Conservation (phyloP, 2,113 vertebrate genomes). For the Scolopax mira region DNA sequence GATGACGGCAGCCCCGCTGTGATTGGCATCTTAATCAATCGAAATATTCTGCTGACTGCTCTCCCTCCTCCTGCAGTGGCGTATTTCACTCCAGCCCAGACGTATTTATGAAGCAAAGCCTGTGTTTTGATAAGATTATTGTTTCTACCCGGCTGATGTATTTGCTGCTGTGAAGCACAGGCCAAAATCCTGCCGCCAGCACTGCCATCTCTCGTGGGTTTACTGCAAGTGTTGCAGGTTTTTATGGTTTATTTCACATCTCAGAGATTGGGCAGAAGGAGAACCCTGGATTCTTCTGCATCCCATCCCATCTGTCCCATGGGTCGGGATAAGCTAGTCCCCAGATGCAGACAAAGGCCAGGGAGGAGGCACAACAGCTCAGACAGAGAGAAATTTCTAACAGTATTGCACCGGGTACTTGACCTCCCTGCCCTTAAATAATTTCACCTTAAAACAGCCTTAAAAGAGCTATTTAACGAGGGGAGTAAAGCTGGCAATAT, state of each 20-base stretch:
- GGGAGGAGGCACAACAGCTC: not conserved
- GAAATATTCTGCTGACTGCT: not conserved
- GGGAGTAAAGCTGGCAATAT: not conserved
- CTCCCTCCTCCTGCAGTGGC: not conserved
- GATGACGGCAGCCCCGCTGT: not conserved
- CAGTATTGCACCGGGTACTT: not conserved
- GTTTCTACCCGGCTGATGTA: not conserved
- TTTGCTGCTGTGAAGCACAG: not conserved
- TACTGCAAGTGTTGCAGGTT: not conserved
- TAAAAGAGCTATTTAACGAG: slow-evolving; percentile 29
- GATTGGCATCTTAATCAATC: not conserved
- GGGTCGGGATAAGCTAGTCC: not conserved
- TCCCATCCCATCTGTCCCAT: too few relatives aligned
- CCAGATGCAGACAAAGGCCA: fast-evolving
- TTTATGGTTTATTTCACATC: not conserved
- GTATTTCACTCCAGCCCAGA: not conserved
- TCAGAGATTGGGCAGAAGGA: not conserved
- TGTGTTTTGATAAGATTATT: not conserved
- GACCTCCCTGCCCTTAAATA: slow-evolving; percentile 43
- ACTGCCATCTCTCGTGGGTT: not conserved
- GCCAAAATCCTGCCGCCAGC: not conserved
- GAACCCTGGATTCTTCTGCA: not conserved
- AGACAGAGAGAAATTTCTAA: not conserved
- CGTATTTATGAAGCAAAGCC: not conserved
- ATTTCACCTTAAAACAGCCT: slow-evolving; percentile 55